Base-by-base conservation (phyloP, 2,113 vertebrate species). In the Campylomormyrus numenius region DNA sequence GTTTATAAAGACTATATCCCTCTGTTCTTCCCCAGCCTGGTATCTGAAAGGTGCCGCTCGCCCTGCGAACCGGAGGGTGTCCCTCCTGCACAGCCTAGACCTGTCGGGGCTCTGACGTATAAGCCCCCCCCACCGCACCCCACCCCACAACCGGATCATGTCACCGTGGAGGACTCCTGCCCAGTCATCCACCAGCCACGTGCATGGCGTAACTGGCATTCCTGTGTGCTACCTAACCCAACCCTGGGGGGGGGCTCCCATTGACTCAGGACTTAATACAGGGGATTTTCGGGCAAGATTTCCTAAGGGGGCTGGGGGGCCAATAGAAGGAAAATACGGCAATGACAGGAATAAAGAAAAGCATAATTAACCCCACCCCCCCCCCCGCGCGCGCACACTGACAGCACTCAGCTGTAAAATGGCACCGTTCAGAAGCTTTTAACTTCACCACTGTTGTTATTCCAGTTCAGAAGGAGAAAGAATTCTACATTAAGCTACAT, bases 171-270 rank as follows among this genome's bases (percentile, higher is more conserved):
- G 89, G 0, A 49, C 77, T 27, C 35, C 17, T 52, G 74, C 53
- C 85, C 53, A 90, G 31, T 89, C 89, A 83, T 85, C 58, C 80
- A 5, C 13, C 84, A 90, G 13, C 13, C 56, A 50, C 24, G 53
- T 27, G 85, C 31, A 31, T 52, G 85, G 21, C 58, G 52, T 87
- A 42, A 21, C 89, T 53, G 58, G 27, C 53, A 90, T 90, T 87
- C 89, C 48, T 49, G 50, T 49, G 31, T 50, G 19, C 24, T 42
- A 42, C 31, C 89, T 21, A 87, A 10, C 10, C 50, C 39, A 17
- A 52, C 52, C 53, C 3, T 42, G 39, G 39, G 49, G 8, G 15
- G 42, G 13, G 39, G 24, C 5, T 13, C 56, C 19, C 53, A 27
- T 42, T 88, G 88, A 88, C 42, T 27, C 50, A 58, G 45, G 45